Evolutionary conservation across 2,888 invertebrate species (phyloP), one percentile per base, ranked within the genome.

Genomic region (Drosophila cracens): DNA sequence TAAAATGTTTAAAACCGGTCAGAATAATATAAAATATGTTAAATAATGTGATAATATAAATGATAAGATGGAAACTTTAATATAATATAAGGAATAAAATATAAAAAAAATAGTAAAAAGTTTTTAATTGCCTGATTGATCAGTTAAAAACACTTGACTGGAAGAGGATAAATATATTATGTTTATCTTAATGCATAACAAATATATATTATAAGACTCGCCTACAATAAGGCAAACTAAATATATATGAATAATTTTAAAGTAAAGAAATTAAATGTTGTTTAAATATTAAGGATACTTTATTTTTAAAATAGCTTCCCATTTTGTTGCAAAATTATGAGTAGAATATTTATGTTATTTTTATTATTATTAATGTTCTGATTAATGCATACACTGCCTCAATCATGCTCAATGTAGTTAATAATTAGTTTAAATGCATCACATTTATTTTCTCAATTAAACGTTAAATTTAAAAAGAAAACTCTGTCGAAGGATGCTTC

Each of bases 401-500:
- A 8, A 31, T 1, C 13, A 53, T 53, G 11, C 11, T 18, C 2
- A 6, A 27, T 18, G 10, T 18, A 11, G 4, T n/a, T 25, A 18
- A 2, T 27, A 36, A 18, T 27, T 6, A 54, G 11, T n/a, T 27
- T 7, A 38, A 27, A n/a, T 27, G 53, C 34, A 25, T 2, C 16
- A 2, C 21, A 36, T 18, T 25, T 53, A 16, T 53, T 53, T 34
- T 53, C 21, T 21, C 25, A 48, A 34, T 16, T 21, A 34, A 25
- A 53, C 8, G 34, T 25, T 18, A 34, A 34, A 18, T 34, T 53
- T 10, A 2, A 4, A 21, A 21, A 21, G 16, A 33, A 53, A 16
- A 21, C 21, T 34, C 33, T 34, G 16, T 18, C n/a, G 43, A 57
- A 68, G 68, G 68, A 68, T 49, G 29, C 34, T 34, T 31, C 67